Conservation (phyloP, 2,888 invertebrate species). For the Autographa gamma region DNA sequence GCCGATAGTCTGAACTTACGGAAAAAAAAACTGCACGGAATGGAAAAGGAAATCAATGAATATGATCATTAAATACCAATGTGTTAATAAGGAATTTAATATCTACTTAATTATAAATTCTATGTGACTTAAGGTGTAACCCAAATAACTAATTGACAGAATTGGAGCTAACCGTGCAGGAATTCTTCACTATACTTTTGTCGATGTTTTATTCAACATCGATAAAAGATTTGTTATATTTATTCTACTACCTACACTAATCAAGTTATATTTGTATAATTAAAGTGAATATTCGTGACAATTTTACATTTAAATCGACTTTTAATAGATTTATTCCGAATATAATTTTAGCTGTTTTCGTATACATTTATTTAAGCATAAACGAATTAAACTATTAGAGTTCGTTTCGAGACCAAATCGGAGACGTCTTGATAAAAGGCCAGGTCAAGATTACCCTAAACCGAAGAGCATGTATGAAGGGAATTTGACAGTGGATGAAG, state of each 20-base stretch:
- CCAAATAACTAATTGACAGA: slow-evolving; percentile 40
- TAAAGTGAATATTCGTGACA: slow-evolving; percentile 2
- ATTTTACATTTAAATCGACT: background rate
- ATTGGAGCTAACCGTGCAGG: slow-evolving; percentile 22
- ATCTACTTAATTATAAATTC: slow-evolving; percentile 2
- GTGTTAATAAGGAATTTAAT: slow-evolving; percentile 22
- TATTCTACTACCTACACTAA: background rate
- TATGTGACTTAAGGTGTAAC: background rate
- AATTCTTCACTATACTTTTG: slow-evolving; percentile 24
- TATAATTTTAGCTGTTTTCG: background rate
- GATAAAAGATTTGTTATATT: background rate
- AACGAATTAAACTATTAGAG: background rate
- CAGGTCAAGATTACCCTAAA: too few relatives aligned
- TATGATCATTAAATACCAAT: slow-evolving; percentile 18
- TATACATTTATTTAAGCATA: background rate
- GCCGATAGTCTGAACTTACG: too few relatives aligned
- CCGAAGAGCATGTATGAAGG: too few relatives aligned
- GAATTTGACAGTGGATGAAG: too few relatives aligned
- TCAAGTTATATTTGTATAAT: background rate
- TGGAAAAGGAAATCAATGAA: background rate
- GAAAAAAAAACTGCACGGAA: too few relatives aligned
- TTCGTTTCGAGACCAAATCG: too few relatives aligned
- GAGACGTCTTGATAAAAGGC: too few relatives aligned
- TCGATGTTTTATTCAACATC: background rate
- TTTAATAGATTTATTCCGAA: background rate